These are phyloP conservation scores for Thalpophila matura DNA, from an alignment of 2,888 invertebrate genomes.

Conservation along the genomic window DNA sequence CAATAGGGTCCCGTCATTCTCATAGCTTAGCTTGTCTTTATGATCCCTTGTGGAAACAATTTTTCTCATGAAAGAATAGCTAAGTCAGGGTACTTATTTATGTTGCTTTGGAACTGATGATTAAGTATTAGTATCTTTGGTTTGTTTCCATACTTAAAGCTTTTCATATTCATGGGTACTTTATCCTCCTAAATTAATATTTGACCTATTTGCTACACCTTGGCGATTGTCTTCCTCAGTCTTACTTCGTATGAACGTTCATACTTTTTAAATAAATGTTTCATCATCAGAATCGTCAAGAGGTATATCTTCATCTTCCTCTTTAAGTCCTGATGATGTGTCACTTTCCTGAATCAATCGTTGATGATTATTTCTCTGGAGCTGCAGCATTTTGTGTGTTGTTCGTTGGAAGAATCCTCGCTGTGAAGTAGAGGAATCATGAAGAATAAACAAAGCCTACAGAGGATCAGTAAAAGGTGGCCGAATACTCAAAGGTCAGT, in stretches of 20 bases:
- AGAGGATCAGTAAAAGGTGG: too few species aligned
- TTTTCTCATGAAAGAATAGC: too few species aligned
- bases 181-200: neutral
- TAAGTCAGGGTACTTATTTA: too few species aligned
- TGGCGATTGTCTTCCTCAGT: neutral
- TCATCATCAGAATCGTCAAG: slow-evolving; percentile 30
- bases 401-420: slow-evolving; percentile 56
- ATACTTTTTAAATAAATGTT: slow-evolving; percentile 3
- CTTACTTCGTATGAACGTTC: neutral
- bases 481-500: too few species aligned
- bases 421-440: slow-evolving; percentile 24
- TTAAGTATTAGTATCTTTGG: too few species aligned
- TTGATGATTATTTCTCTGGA: slow-evolving; percentile 34
- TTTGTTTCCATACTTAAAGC: too few species aligned
- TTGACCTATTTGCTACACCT: neutral
- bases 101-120: too few species aligned
- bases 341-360: slow-evolving; percentile 34
- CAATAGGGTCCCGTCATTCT: too few species aligned
- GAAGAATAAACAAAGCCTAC: too few species aligned
- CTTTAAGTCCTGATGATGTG: slow-evolving; percentile 9
- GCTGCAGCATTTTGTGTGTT: slow-evolving; percentile 49
- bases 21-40: too few species aligned
- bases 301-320: slow-evolving; percentile 18
- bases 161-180: too few species aligned
- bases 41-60: too few species aligned